These are phyloP conservation scores for Trachymyrmex cornetzi DNA, from an alignment of 1,140 invertebrate genomes.

Conservation along the genomic window DNA sequence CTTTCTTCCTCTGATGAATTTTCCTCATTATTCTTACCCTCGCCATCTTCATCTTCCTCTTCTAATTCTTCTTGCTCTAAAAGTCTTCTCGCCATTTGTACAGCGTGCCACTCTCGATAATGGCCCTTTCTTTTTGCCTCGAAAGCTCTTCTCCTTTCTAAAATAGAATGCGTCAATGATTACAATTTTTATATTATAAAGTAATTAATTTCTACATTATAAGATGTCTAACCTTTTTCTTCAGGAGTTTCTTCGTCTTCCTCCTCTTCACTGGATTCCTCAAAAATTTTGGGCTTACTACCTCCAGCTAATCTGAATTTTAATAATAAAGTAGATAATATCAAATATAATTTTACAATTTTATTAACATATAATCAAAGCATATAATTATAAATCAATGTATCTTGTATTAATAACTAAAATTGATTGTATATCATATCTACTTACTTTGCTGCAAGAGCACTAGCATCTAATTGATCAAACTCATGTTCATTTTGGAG, in stretches of 20 bases:
- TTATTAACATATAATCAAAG: background rate
- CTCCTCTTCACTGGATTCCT: constrained; percentile 89
- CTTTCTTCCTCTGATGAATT: constrained; percentile 91
- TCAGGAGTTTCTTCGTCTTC: constrained; percentile 89
- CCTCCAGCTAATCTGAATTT: constrained; percentile 87
- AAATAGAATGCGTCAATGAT: constrained; percentile 67
- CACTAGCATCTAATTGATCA: constrained; percentile 92
- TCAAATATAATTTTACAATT: background rate
- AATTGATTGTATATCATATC: background rate
- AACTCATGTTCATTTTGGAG: constrained; percentile 91
- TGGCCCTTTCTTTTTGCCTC: constrained; percentile 97
- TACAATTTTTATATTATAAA: background rate
- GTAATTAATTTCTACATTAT: background rate
- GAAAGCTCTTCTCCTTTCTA: constrained; percentile 92
- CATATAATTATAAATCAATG: background rate
- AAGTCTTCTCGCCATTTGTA: constrained; percentile 95
- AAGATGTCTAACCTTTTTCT: constrained; percentile 86
- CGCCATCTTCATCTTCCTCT: constrained; percentile 86
- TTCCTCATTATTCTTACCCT: constrained; percentile 85
- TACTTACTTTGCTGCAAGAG: constrained; percentile 92
- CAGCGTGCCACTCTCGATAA: constrained; percentile 98
- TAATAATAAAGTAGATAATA: background rate
- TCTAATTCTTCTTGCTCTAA: constrained; percentile 96
- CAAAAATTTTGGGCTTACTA: constrained; percentile 87
- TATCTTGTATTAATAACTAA: background rate